Evolutionary conservation across 2,797 vertebrate genomes (phyloP).

Genomic region (Acrossocheilus wenchowensis): DNA sequence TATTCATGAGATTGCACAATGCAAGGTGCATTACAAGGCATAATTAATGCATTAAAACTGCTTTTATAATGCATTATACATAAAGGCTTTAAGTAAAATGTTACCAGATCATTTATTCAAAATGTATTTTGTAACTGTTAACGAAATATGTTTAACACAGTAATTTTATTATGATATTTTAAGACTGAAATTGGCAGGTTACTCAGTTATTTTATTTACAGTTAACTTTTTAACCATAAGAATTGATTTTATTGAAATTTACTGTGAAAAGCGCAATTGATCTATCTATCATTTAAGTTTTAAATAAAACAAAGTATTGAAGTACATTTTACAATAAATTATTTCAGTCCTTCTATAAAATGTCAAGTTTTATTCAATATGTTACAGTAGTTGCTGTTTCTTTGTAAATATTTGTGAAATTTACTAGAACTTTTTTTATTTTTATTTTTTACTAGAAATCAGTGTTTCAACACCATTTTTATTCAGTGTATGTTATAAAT

Average conservation of each 20-base stretch:
- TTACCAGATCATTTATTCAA: neutral
- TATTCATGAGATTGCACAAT: neutral
- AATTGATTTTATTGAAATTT: neutral
- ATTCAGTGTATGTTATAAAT: neutral
- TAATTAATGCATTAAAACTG: neutral
- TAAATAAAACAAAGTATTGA: too few species aligned
- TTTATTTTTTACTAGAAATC: too few species aligned
- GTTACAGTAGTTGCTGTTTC: too few species aligned
- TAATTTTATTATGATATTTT: neutral
- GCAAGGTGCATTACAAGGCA: neutral
- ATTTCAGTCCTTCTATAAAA: too few species aligned
- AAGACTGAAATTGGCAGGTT: neutral
- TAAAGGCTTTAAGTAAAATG: neutral
- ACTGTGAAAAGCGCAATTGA: neutral
- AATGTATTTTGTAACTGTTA: neutral
- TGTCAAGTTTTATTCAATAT: neutral
- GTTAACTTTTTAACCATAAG: neutral
- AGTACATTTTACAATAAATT: neutral
- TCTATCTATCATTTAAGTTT: neutral
- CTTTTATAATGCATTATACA: neutral
- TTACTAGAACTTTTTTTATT: too few species aligned
- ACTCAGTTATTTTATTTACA: neutral
- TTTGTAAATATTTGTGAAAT: neutral
- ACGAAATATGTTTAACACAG: neutral
- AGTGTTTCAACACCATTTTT: neutral